A percentile compares a stretch with the other conserved stretches of the same genome.
These are phyloP conservation scores for Carassius gibelio DNA, from an alignment of 2,113 vertebrate species.

Conservation along the genomic window DNA sequence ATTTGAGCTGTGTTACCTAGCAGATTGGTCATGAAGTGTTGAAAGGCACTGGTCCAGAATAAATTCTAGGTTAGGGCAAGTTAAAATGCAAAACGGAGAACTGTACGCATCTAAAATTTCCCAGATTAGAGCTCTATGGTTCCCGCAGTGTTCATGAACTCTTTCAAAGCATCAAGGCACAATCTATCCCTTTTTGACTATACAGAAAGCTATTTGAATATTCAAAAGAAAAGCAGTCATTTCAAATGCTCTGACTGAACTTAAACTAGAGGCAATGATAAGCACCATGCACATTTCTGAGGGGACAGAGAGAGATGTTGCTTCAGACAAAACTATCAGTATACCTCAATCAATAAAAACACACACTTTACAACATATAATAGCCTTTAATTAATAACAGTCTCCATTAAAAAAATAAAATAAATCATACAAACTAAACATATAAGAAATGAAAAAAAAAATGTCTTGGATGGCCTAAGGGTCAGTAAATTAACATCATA, in stretches of 20 bases:
- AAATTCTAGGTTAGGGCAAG: not conserved
- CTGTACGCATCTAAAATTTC: not conserved
- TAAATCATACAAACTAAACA: no score
- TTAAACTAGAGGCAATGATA: not conserved
- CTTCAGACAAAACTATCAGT: no score
- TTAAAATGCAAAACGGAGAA: not conserved
- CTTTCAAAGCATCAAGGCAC: slow-evolving; percentile 24
- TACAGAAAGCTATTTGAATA: not conserved
- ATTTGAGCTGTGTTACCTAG: not conserved
- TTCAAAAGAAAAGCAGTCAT: not conserved
- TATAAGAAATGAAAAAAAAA: no score
- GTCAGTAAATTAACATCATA: no score
- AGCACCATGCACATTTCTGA: not conserved
- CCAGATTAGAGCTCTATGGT: slow-evolving; percentile 10
- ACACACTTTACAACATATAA: no score
- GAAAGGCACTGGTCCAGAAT: not conserved
- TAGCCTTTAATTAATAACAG: no score
- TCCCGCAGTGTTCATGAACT: slow-evolving; percentile 21
- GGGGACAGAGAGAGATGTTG: not conserved
- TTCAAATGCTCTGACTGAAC: not conserved
- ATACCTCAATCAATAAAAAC: no score
- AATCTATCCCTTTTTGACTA: slow-evolving; percentile 1
- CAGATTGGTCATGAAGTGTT: not conserved
- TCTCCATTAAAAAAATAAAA: no score
- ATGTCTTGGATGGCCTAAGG: no score